Evolutionary conservation across 2,797 vertebrate species (phyloP), one percentile per base, ranked within the genome.

Genomic region (Lagocephalus sceleratus): DNA sequence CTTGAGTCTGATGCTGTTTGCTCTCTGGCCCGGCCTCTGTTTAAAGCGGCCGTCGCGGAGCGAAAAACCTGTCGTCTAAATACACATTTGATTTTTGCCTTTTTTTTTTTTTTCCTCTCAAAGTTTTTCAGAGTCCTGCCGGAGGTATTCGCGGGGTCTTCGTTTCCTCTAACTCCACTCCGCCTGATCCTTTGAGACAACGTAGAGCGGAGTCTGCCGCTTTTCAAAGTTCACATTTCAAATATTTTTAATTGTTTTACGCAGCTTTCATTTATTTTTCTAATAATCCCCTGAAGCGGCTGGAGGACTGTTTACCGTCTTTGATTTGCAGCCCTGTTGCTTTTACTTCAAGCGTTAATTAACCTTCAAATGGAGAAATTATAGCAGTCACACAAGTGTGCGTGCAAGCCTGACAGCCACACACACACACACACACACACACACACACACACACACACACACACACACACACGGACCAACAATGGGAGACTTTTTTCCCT

Each of bases 291-390:
- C 75, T 2, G 43, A 76, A 81, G 83, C 78, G 3, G 54, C 67
- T 57, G 68, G 66, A 65, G 74, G 71, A 79, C 66, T 88, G 83
- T 87, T 88, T 87, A 87, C 85, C 63, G 79, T 64, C 81, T 89
- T 84, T 89, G 85, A 88, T 86, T 89, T 71, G 67, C 71, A 75
- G 75, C 84, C 78, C 72, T 73, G 72, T 82, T 79, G 86, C 80
- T 82, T 83, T 87, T 55, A 87, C 85, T 88, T 62, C 76, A 25
- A 88, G 88, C 85, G 63, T 83, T 89, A 88, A 89, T 89, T 89
- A 89, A 89, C 88, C 88, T 89, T 85, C 84, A 87, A 86, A 86
- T 86, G 71, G 63, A 82, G 72, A 87, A 86, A 87, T 84, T 76
- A 79, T 71, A 73, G 63, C 69, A 57, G 68, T 21, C 73, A 54